Conservation (phyloP, 2,797 vertebrate genomes). For the Buceros bicornis region DNA sequence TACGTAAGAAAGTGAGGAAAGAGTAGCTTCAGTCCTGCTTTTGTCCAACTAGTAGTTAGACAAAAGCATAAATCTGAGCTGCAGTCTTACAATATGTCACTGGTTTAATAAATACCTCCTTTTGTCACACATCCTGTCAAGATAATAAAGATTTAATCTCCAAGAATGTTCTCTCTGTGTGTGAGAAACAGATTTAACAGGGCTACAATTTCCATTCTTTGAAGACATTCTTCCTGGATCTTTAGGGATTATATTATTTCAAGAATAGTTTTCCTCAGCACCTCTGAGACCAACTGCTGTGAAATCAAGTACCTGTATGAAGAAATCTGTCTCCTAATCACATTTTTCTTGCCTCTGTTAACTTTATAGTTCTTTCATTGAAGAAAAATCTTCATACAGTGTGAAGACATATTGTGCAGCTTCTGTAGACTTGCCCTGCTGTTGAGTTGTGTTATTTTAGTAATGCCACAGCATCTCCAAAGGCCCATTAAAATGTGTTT, state of each 20-base stretch:
- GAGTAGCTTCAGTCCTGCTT: background rate
- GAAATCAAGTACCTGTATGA: conserved; percentile 52
- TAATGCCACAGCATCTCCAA: background rate
- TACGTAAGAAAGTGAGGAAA: background rate
- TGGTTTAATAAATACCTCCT: conserved; percentile 11
- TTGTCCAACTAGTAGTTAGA: background rate
- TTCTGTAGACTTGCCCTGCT: background rate
- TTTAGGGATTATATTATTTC: conserved; percentile 66
- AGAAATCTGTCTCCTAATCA: conserved; percentile 54
- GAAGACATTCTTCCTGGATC: conserved; percentile 40
- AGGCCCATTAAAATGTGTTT: background rate
- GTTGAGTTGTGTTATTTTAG: conserved; percentile 1
- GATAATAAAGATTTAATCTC: conserved; percentile 37
- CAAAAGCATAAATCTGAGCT: conserved; percentile 8
- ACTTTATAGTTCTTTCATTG: background rate
- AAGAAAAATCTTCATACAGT: background rate
- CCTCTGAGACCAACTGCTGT: conserved; percentile 56
- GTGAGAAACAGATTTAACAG: conserved; percentile 48
- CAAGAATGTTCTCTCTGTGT: conserved; percentile 9
- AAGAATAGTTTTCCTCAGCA: conserved; percentile 60
- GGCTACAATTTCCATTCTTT: conserved; percentile 43
- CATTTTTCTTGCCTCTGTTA: conserved; percentile 20
- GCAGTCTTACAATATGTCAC: background rate
- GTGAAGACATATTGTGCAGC: background rate
- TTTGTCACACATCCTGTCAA: background rate